phyloP scores from a whole-genome alignment of 2,888 invertebrate genomes.

The Dasysyrphus albostriatus region DNA sequence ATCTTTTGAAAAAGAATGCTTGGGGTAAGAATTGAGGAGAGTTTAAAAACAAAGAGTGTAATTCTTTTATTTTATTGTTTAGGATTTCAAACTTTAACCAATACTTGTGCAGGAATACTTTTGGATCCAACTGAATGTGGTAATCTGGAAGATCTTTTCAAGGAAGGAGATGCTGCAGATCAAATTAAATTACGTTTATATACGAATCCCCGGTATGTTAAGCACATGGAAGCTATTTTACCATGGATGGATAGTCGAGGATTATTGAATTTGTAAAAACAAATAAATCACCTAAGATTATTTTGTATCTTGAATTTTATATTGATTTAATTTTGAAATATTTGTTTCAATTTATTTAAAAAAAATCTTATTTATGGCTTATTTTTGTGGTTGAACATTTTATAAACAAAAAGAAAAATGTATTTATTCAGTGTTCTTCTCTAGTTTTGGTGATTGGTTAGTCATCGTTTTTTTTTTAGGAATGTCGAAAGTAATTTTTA shows the following conservation, averaged over 20 bases:
- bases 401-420: no score
- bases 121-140: slow-evolving; percentile 79
- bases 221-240: slow-evolving; percentile 79
- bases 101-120: slow-evolving; percentile 79
- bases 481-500: no score
- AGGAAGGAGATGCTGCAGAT: slow-evolving; percentile 73
- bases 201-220: slow-evolving; percentile 79
- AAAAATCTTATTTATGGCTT: no score
- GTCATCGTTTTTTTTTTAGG: no score
- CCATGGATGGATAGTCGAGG: slow-evolving; percentile 81
- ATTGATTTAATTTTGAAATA: no score
- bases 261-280: slow-evolving; percentile 64
- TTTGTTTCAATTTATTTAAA: no score
- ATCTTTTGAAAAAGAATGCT: slow-evolving; percentile 78
- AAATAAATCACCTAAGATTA: background rate
- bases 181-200: slow-evolving; percentile 78
- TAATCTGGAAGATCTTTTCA: slow-evolving; percentile 78
- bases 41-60: no score
- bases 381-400: no score
- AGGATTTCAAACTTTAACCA: slow-evolving; percentile 77
- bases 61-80: background rate
- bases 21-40: slow-evolving; percentile 77
- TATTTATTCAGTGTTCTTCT: no score
- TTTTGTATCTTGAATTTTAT: no score
- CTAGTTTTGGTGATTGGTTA: no score